phyloP scores from a whole-genome alignment of 2,888 invertebrate genomes.

The Eueremaeus valkanovi region DNA sequence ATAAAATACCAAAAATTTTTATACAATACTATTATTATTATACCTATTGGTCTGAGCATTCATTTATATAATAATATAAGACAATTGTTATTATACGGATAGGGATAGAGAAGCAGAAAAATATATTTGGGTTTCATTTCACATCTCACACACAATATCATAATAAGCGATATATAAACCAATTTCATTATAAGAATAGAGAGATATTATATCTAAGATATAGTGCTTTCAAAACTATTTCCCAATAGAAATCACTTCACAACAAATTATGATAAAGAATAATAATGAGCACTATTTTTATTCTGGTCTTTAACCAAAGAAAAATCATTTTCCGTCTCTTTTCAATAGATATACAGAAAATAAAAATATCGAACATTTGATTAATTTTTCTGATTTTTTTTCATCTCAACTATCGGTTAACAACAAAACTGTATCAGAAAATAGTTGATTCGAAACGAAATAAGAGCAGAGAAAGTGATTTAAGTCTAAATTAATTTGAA shows the following conservation, averaged over 20 bases:
- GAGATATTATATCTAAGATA: not conserved
- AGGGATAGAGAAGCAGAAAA: not conserved
- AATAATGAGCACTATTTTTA: not conserved
- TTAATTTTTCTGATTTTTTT: not conserved
- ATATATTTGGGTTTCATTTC: not conserved
- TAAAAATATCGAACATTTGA: too few species aligned
- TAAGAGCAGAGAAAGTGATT: not conserved
- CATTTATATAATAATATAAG: not conserved
- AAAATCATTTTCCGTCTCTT: not conserved
- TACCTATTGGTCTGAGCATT: not conserved
- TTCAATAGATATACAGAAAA: not conserved
- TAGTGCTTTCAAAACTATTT: not conserved
- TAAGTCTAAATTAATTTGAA: slow-evolving; percentile 29
- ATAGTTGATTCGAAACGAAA: too few species aligned
- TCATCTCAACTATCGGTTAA: not conserved
- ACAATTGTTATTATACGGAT: not conserved
- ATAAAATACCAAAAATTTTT: not conserved
- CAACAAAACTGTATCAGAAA: not conserved
- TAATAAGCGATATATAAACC: not conserved
- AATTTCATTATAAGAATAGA: too few species aligned
- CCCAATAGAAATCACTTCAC: slow-evolving; percentile 24
- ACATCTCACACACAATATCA: slow-evolving; percentile 1
- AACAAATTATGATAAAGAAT: slow-evolving; percentile 28
- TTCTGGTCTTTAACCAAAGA: not conserved
- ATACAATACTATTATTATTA: not conserved